Base-by-base conservation (phyloP, 2,888 invertebrate species). In the Eristalis intricaria region DNA sequence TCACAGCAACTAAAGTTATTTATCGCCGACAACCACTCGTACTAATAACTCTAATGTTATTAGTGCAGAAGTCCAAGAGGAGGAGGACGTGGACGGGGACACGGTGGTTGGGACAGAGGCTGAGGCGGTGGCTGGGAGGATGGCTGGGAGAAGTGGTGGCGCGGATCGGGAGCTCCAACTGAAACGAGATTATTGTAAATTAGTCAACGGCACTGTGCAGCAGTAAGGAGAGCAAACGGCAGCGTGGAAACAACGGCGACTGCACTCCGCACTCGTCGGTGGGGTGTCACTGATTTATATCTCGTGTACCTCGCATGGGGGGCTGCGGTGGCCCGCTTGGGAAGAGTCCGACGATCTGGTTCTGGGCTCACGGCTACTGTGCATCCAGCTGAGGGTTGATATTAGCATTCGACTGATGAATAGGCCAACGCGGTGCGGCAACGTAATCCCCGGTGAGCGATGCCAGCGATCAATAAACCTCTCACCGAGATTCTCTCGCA, bases 11-110 rank as follows among this genome's bases (percentile, higher is more conserved):
- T 68, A 69, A 76, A 79, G 87, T 84, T 80, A 87, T 87, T 87
- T 87, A 88, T 88, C 81, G 77, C 73, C 77, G 74, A 88, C 84
- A 88, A 88, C 65, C 60, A 81, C 77, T 84, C 70, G 81, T 77
- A 81, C 84, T 88, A 88, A 88, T 88, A 88, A 88, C 84, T 84
- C 84, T 69, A 84, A 81, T 77, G 88, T 81, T 88, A 81, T 77
- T 84, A 89, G 76, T 89, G 69, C 74, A 74, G 65, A 70, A 74
- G 64, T 58, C 61, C 73, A 22, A 22, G 19, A 32, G 19, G n/a
- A 61, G 10, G 13, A 66, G n/a, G 58, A 65, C 15, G 40, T 15
- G 40, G 26, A 63, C 26, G n/a, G n/a, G n/a, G n/a, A n/a, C n/a
- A n/a, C n/a, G 32, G 56, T 23, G n/a, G n/a, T 4, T 22, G 38